Conservation (phyloP, 2,113 vertebrate species). For the Callopanchax toddi region DNA sequence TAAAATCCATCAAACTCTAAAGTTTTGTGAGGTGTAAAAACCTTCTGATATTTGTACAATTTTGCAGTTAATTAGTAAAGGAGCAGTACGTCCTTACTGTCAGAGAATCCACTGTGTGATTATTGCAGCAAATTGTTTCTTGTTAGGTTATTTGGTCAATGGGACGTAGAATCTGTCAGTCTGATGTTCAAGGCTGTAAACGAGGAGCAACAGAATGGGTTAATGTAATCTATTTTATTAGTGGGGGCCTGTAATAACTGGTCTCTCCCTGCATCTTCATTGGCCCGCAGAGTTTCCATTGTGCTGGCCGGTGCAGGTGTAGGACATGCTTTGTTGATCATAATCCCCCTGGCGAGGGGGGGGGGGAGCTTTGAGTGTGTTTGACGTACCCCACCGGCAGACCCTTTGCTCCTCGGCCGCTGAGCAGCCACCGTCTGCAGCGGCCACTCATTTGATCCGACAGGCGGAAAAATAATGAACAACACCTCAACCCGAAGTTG, state of each 20-base stretch:
- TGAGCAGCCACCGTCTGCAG: slow-evolving; percentile 82
- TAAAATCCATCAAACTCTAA: too few species aligned
- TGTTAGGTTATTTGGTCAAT: slow-evolving; percentile 61
- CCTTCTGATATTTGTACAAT: too few species aligned
- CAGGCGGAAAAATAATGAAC: slow-evolving; percentile 99
- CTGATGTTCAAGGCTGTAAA: slow-evolving; percentile 51
- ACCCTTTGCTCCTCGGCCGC: slow-evolving; percentile 82
- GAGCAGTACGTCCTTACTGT: slow-evolving; percentile 15
- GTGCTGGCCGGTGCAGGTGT: slow-evolving; percentile 86
- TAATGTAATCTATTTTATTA: slow-evolving; percentile 78
- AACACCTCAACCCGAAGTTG: slow-evolving; percentile 95
- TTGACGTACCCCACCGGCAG: slow-evolving; percentile 96
- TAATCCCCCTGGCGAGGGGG: slow-evolving; percentile 85
- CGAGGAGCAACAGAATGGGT: slow-evolving; percentile 70
- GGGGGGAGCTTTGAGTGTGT: slow-evolving; percentile 92
- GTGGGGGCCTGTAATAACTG: slow-evolving; percentile 71
- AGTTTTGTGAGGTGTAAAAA: too few species aligned
- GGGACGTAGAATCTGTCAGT: slow-evolving; percentile 61
- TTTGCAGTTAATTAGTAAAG: too few species aligned
- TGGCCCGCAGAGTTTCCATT: slow-evolving; percentile 79
- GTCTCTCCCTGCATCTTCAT: slow-evolving; percentile 73
- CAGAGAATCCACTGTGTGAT: slow-evolving; percentile 27
- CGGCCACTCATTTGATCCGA: slow-evolving; percentile 94
- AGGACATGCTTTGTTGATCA: slow-evolving; percentile 92
- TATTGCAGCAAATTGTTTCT: slow-evolving; percentile 30